These are phyloP conservation scores for Pseudomugil tenellus DNA, from an alignment of 2,797 vertebrate genomes.

Conservation along the genomic window DNA sequence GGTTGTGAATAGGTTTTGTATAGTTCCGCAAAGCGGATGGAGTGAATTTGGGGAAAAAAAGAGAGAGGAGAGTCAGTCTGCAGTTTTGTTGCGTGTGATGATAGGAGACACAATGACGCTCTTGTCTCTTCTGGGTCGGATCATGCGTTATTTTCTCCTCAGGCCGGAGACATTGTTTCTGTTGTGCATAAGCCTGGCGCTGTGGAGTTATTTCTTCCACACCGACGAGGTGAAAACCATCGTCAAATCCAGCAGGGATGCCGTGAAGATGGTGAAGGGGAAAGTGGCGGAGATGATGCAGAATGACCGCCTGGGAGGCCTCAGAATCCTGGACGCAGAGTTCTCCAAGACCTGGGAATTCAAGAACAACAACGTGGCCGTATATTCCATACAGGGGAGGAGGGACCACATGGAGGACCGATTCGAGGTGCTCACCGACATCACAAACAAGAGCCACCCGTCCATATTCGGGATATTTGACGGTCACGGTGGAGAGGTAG, in stretches of 20 bases:
- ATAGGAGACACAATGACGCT: slow-evolving; percentile 99
- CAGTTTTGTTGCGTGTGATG: slow-evolving; percentile 78
- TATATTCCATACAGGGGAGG: slow-evolving; percentile 97
- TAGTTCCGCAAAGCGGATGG: slow-evolving; percentile 67
- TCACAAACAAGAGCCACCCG: slow-evolving; percentile 94
- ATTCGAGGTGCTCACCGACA: slow-evolving; percentile 94
- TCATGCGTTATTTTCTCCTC: slow-evolving; percentile 99
- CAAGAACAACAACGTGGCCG: slow-evolving; percentile 95
- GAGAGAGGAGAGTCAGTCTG: slow-evolving; percentile 51
- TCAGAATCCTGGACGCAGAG: slow-evolving; percentile 92
- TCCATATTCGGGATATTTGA: slow-evolving; percentile 98
- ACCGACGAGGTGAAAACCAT: slow-evolving; percentile 99
- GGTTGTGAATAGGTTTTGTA: slow-evolving; percentile 29
- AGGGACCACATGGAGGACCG: slow-evolving; percentile 99
- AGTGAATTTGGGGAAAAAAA: slow-evolving; percentile 71
- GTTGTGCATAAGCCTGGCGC: slow-evolving; percentile 94
- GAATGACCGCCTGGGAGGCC: slow-evolving; percentile 92
- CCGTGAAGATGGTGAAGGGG: slow-evolving; percentile 98
- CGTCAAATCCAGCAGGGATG: slow-evolving; percentile 96
- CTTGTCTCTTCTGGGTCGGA: slow-evolving; percentile 99
- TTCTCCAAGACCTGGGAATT: slow-evolving; percentile 99
- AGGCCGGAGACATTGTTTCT: slow-evolving; percentile 97
- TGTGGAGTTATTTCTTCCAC: slow-evolving; percentile 99
- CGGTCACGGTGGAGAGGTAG: slow-evolving; percentile 96
- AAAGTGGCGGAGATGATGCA: slow-evolving; percentile 99